Evolutionary conservation across 92 coral and sea anemone genomes (phyloP).

Genomic region (Phenganax subtilis): DNA sequence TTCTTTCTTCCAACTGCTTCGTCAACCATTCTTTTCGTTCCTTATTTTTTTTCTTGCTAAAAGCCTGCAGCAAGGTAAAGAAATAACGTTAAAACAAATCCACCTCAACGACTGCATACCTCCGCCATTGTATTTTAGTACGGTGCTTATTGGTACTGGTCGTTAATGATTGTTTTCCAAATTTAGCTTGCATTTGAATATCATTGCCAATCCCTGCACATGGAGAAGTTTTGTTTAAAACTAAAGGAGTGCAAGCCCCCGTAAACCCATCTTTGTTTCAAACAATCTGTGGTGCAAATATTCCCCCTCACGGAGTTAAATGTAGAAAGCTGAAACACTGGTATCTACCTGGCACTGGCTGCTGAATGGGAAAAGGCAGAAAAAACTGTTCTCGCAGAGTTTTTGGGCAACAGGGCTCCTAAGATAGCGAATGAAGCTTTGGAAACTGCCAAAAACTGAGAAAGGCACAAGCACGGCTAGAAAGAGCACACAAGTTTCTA

Average conservation of each 20-base stretch:
- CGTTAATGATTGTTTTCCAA: too few species aligned
- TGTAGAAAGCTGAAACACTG: too few species aligned
- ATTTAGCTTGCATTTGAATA: too few species aligned
- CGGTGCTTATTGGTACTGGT: too few species aligned
- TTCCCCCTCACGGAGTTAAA: too few species aligned
- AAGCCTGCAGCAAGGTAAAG: slow-evolving; percentile 58
- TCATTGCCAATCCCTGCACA: too few species aligned
- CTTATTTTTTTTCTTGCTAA: slow-evolving; percentile 84
- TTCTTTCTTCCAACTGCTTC: slow-evolving; percentile 84
- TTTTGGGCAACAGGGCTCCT: slow-evolving; percentile 33
- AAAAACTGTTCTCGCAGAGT: slow-evolving; percentile 41
- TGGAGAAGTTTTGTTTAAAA: too few species aligned
- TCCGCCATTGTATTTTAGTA: too few species aligned
- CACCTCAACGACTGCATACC: background rate
- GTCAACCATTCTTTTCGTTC: slow-evolving; percentile 92
- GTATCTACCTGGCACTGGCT: slow-evolving; percentile 14
- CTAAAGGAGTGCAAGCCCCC: too few species aligned
- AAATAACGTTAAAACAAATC: background rate
- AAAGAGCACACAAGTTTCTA: too few species aligned
- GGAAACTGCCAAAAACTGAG: slow-evolving; percentile 22
- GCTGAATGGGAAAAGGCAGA: slow-evolving; percentile 30
- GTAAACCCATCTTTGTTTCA: too few species aligned
- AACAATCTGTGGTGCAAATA: too few species aligned
- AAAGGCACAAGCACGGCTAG: slow-evolving; percentile 8
- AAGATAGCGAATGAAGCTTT: slow-evolving; percentile 33